These are phyloP conservation scores for Nothoprocta pentlandii DNA, from an alignment of 2,113 vertebrate genomes.

Conservation along the genomic window DNA sequence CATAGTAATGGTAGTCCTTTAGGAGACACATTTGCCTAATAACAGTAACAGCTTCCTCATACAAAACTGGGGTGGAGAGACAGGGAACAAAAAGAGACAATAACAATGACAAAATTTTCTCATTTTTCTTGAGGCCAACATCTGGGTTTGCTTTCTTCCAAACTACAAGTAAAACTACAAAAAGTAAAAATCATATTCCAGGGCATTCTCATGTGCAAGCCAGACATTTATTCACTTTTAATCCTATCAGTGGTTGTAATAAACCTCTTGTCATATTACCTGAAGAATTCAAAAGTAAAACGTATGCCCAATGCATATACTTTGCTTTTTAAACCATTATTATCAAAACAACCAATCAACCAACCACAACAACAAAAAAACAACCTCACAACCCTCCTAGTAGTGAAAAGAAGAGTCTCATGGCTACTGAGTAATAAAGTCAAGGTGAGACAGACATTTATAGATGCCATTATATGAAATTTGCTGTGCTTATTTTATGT, in stretches of 20 bases:
- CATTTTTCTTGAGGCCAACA: neutral
- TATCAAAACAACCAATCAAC: neutral
- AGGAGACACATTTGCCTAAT: neutral
- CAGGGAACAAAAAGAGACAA: neutral
- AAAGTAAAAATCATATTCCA: neutral
- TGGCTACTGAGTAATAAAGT: neutral
- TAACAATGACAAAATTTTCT: neutral
- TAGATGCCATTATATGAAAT: neutral
- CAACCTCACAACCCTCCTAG: neutral
- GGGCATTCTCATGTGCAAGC: neutral
- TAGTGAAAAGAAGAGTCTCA: neutral
- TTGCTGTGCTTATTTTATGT: neutral
- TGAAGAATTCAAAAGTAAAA: neutral
- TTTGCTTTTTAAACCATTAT: neutral
- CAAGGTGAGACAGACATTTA: neutral
- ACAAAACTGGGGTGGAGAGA: neutral
- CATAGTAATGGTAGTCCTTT: neutral
- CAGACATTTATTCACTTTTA: neutral
- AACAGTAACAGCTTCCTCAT: neutral
- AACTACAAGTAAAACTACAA: neutral
- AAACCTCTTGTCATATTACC: neutral
- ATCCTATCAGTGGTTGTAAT: neutral
- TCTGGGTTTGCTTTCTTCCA: neutral
- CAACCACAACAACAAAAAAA: neutral
- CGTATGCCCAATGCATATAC: neutral